phyloP scores from a whole-genome alignment of 1,140 invertebrate species.

The Melanaphis sacchari region DNA sequence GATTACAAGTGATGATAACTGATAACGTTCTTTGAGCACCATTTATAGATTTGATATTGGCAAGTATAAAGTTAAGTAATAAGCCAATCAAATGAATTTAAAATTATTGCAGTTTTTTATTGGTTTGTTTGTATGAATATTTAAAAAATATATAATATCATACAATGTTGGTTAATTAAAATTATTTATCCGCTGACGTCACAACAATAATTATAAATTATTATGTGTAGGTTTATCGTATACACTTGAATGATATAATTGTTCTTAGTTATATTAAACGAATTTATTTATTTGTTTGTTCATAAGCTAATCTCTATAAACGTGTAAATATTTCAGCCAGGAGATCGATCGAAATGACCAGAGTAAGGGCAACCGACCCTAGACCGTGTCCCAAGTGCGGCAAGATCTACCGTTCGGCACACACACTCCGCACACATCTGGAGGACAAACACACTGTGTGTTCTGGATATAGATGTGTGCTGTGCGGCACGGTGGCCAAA shows the following conservation, averaged over 20 bases:
- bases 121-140: background rate
- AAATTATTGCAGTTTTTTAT: background rate
- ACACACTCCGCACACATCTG: conserved; percentile 86
- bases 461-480: conserved; percentile 87
- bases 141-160: background rate
- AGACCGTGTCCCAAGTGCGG: conserved; percentile 90
- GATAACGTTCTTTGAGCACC: background rate
- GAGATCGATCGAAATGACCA: conserved; percentile 77
- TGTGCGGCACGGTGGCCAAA: conserved; percentile 91
- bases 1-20: background rate
- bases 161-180: too few species aligned
- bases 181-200: background rate
- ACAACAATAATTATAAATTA: background rate
- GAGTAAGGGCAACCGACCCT: conserved; percentile 88
- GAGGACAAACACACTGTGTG: conserved; percentile 93
- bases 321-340: conserved; percentile 72
- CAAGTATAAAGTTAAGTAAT: background rate
- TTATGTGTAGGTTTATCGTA: background rate
- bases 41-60: background rate
- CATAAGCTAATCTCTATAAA: background rate
- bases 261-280: background rate
- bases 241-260: too few species aligned
- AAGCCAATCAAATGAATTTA: background rate
- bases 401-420: conserved; percentile 90
- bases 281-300: background rate